Conservation (phyloP, 1,140 invertebrate species). For the Heterodera schachtii region DNA sequence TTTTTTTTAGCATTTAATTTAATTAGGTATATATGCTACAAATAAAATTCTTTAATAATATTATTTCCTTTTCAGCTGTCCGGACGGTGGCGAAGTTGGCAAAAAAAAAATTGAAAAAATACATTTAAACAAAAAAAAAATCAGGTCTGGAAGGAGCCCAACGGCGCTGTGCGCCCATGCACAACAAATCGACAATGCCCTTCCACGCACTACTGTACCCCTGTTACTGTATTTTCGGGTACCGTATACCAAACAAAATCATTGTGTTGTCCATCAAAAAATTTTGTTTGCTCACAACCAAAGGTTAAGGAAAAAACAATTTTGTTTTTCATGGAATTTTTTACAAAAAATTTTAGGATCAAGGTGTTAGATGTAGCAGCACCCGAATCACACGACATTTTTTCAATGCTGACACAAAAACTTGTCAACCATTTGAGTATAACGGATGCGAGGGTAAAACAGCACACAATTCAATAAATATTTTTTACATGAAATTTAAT, state of each 20-base stretch:
- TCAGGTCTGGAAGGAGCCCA: constrained; percentile 63
- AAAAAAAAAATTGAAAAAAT: not conserved
- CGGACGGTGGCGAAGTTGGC: constrained; percentile 61
- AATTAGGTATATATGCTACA: no score
- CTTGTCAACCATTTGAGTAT: constrained; percentile 63
- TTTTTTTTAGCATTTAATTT: no score
- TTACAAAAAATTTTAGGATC: constrained; percentile 34
- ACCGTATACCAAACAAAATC: constrained; percentile 63
- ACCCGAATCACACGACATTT: constrained; percentile 62
- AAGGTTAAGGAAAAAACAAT: constrained; percentile 12
- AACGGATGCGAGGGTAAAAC: constrained; percentile 62
- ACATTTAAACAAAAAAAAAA: not conserved
- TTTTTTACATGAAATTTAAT: no score
- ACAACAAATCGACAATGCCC: constrained; percentile 64
- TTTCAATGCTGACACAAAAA: constrained; percentile 65
- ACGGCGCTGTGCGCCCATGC: constrained; percentile 60
- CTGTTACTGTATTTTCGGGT: constrained; percentile 57
- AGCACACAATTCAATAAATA: no score
- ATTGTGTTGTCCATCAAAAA: constrained; percentile 64
- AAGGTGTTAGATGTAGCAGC: constrained; percentile 59
- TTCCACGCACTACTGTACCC: constrained; percentile 63
- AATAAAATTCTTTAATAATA: not conserved
- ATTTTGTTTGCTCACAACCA: constrained; percentile 62
- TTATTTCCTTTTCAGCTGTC: constrained; percentile 41
- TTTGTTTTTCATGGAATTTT: no score